Base-by-base conservation (phyloP, 1,140 invertebrate genomes). In the Hypsibius dujardini region DNA sequence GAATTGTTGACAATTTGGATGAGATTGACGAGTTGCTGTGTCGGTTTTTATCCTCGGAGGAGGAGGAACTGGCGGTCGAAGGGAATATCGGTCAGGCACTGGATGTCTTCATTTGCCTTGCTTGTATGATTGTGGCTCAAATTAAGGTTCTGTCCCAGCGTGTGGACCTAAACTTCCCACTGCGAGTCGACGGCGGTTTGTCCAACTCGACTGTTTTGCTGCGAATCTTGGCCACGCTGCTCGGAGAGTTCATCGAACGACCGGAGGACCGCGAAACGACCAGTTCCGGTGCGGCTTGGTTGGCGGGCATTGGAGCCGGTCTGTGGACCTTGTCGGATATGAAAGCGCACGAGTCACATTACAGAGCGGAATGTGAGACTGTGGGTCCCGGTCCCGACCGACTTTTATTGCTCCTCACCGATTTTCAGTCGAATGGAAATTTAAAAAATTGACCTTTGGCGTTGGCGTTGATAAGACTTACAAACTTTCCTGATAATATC, bases 131-230 rank as follows among this genome's bases (percentile, higher is more conserved):
- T n/a, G n/a, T n/a, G n/a, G n/a, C n/a, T n/a, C n/a, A n/a, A n/a
- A n/a, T n/a, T n/a, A n/a, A n/a, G n/a, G n/a, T n/a, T n/a, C n/a
- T n/a, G n/a, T n/a, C n/a, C n/a, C n/a, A n/a, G n/a, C n/a, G n/a
- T 12, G 62, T 67, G 62, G 12, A 67, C 42, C 3, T 67, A 7
- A 42, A 7, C 3, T 67, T 14, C 42, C 62, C 62, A 3, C 42
- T 67, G 62, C 62, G 62, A 42, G 62, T 42, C 3, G 62, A 67
- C 42, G 62, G 62, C 42, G 62, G 62, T 7, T 7, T 67, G 7
- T 67, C 62, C 7, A 3, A 12, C 3, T 42, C 42, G 12, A 14
- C 62, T 3, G 7, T 14, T 3, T 3, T 67, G 7, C 62, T 67
- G 3, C 3, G 3, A 14, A 14, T 67, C 3, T 3, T 67, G 12